phyloP scores from a whole-genome alignment of 64 coral and sea anemone species.

The Platygyra sinensis region DNA sequence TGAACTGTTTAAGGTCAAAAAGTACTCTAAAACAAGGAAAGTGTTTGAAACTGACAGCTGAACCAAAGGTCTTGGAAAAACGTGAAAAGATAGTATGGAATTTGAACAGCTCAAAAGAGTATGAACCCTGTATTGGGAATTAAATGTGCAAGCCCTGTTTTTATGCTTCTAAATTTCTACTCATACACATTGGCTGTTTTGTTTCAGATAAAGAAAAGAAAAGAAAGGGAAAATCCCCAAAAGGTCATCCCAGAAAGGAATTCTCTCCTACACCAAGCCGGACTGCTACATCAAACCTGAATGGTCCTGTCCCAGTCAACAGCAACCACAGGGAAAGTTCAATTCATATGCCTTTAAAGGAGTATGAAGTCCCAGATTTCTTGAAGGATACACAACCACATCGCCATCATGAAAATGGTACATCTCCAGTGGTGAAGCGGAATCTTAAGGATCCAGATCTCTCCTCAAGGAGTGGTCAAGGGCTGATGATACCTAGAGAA shows the following conservation, averaged over 20 bases:
- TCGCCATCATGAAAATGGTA: conserved; percentile 3
- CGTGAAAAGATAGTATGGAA: too few relatives aligned
- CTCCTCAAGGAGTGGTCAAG: conserved; percentile 6
- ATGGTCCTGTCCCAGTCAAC: background rate
- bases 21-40: too few relatives aligned
- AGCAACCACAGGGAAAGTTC: conserved; percentile 27
- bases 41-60: too few relatives aligned
- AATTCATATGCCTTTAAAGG: conserved; percentile 40
- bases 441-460: conserved; percentile 56
- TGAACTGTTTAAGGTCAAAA: too few relatives aligned
- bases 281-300: background rate
- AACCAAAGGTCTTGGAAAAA: too few relatives aligned
- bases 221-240: conserved; percentile 18
- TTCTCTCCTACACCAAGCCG: conserved; percentile 19
- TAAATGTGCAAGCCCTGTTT: too few relatives aligned
- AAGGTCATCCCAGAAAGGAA: background rate
- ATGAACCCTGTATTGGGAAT: too few relatives aligned
- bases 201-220: conserved; percentile 25
- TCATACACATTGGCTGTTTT: background rate
- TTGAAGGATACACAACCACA: conserved; percentile 45
- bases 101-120: too few relatives aligned
- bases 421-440: conserved; percentile 50
- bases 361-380: conserved; percentile 69
- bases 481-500: conserved; percentile 52
- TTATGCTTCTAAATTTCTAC: background rate